phyloP scores from a whole-genome alignment of 2,113 vertebrate species.

The pig (Sus scrofa) region T2T-Sscrofa CM000812.6:36679001-36679500 shows the following conservation, averaged over 20 bases:
- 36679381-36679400: neutral
- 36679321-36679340: neutral
- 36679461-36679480: neutral
- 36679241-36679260: slow-evolving; percentile 82
- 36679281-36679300: neutral
- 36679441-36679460: neutral
- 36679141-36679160: slow-evolving; percentile 60
- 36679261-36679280: slow-evolving; percentile 55
- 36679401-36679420: neutral
- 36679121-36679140: slow-evolving; percentile 32
- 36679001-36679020: neutral
- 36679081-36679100: slow-evolving; percentile 23
- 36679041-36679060: slow-evolving; percentile 30
- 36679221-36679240: slow-evolving; percentile 82
- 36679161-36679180: slow-evolving; percentile 68
- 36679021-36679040: slow-evolving; percentile 26
- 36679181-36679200: slow-evolving; percentile 75
- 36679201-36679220: slow-evolving; percentile 76
- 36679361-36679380: neutral
- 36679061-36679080: neutral
- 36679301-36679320: neutral
- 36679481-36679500: neutral
- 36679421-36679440: neutral
- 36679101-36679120: slow-evolving; percentile 27
- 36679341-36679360: neutral